phyloP scores from a whole-genome alignment of 2,888 invertebrate genomes.

The Yponomeuta malinellus region DNA sequence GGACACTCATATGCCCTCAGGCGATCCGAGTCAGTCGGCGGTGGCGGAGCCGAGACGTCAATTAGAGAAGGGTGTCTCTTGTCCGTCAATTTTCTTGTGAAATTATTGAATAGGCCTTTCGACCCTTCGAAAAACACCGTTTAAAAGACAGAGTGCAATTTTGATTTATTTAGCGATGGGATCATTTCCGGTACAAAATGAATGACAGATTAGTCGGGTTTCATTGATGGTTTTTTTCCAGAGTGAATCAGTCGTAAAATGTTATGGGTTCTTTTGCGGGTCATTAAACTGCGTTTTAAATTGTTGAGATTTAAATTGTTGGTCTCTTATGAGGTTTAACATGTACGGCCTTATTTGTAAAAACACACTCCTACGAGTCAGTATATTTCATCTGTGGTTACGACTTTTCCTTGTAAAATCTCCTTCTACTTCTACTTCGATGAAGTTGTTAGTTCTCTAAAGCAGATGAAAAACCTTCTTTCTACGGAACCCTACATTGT shows the following conservation, averaged over 20 bases:
- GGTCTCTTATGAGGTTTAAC: too few relatives aligned
- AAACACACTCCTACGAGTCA: too few relatives aligned
- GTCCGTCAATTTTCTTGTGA: constrained; percentile 38
- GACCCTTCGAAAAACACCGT: constrained; percentile 39
- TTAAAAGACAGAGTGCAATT: constrained; percentile 49
- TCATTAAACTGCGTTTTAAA: not conserved
- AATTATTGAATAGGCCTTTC: constrained; percentile 46
- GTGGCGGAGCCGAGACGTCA: constrained; percentile 21
- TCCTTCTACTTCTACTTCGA: too few relatives aligned
- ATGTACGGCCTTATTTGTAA: too few relatives aligned
- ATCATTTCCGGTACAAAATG: constrained; percentile 59
- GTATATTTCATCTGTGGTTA: too few relatives aligned
- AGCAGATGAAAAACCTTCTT: too few relatives aligned
- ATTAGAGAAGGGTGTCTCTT: constrained; percentile 18
- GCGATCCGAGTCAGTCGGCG: not conserved
- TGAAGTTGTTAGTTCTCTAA: too few relatives aligned
- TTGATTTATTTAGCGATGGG: constrained; percentile 66
- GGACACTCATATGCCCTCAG: too few relatives aligned
- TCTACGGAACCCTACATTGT: too few relatives aligned
- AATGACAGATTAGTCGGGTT: constrained; percentile 42
- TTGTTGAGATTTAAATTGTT: not conserved
- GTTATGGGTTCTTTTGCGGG: not conserved
- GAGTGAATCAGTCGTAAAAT: not conserved
- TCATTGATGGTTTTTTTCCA: constrained; percentile 18
- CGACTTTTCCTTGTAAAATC: too few relatives aligned